Conservation (phyloP, 2,797 vertebrate species). For the Microctenopoma steveboyesi region DNA sequence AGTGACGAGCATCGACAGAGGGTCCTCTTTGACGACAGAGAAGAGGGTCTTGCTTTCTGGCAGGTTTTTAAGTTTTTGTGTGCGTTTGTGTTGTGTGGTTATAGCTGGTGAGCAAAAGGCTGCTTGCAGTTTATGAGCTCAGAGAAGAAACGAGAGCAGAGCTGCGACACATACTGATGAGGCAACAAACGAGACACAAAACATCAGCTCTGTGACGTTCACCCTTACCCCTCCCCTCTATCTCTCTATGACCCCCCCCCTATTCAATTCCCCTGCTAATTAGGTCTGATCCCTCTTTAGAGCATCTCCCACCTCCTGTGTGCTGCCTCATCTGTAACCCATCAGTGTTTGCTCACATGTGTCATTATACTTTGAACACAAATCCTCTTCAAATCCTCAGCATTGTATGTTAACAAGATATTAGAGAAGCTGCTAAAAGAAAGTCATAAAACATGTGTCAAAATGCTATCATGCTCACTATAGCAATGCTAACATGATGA, state of each 20-base stretch:
- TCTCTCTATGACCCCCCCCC: neutral
- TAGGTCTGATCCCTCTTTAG: slow-evolving; percentile 40
- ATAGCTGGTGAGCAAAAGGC: slow-evolving; percentile 47
- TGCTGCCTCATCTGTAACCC: slow-evolving; percentile 4
- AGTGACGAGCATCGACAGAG: slow-evolving; percentile 13
- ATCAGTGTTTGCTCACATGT: neutral
- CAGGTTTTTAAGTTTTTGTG: slow-evolving; percentile 20
- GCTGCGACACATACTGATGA: slow-evolving; percentile 71
- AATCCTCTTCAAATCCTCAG: neutral
- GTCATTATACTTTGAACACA: neutral
- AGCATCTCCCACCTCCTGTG: slow-evolving; percentile 9
- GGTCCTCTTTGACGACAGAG: slow-evolving; percentile 26
- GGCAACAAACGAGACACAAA: slow-evolving; percentile 33
- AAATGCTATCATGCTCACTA: neutral
- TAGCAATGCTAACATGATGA: neutral
- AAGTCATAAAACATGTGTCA: neutral
- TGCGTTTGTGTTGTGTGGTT: slow-evolving; percentile 25
- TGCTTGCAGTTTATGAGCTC: slow-evolving; percentile 53
- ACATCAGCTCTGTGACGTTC: slow-evolving; percentile 33
- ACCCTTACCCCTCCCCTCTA: neutral
- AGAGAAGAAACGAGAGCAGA: slow-evolving; percentile 54
- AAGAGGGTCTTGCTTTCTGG: slow-evolving; percentile 10
- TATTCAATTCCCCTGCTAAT: slow-evolving; percentile 20
- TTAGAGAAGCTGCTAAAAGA: neutral
- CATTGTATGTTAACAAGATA: neutral